phyloP scores from a whole-genome alignment of 1,140 invertebrate genomes.

The Aphelenchoides fujianensis region DNA sequence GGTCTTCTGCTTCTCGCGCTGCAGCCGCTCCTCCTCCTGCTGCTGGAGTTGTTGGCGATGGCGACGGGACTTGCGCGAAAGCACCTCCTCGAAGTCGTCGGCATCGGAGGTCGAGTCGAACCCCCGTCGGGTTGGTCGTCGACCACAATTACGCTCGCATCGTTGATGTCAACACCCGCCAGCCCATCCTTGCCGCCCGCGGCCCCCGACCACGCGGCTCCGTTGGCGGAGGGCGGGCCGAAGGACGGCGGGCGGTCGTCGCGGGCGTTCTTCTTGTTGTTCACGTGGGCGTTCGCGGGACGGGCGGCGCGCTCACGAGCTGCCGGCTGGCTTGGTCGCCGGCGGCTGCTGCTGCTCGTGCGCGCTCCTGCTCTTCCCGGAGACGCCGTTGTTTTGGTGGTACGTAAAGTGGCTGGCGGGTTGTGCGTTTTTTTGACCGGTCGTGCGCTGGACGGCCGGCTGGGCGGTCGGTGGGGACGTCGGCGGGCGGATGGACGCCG shows the following conservation, averaged over 20 bases:
- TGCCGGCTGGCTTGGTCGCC: slow-evolving; percentile 20
- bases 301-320: slow-evolving; percentile 1
- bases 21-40: slow-evolving; percentile 30
- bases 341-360: slow-evolving; percentile 48
- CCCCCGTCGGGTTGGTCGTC: slow-evolving; percentile 68
- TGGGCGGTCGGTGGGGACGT: slow-evolving; percentile 56
- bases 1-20: slow-evolving; percentile 5
- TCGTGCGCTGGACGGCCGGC: slow-evolving; percentile 52
- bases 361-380: slow-evolving; percentile 59
- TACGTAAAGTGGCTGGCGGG: slow-evolving; percentile 54
- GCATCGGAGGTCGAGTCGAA: slow-evolving; percentile 65
- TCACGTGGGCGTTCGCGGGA: background rate
- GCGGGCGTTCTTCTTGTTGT: slow-evolving; percentile 47
- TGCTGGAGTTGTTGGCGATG: slow-evolving; percentile 19
- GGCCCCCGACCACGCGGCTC: background rate
- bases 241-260: slow-evolving; percentile 27
- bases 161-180: slow-evolving; percentile 55
- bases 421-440: slow-evolving; percentile 60
- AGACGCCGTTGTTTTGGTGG: slow-evolving; percentile 56
- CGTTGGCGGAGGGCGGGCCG: background rate
- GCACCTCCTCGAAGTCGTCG: slow-evolving; percentile 77
- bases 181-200: slow-evolving; percentile 46
- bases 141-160: slow-evolving; percentile 67
- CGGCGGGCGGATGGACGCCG: slow-evolving; percentile 18
- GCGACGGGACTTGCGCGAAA: slow-evolving; percentile 16